Conservation (phyloP, 1,140 invertebrate genomes). For the Solenopsis invicta region DNA sequence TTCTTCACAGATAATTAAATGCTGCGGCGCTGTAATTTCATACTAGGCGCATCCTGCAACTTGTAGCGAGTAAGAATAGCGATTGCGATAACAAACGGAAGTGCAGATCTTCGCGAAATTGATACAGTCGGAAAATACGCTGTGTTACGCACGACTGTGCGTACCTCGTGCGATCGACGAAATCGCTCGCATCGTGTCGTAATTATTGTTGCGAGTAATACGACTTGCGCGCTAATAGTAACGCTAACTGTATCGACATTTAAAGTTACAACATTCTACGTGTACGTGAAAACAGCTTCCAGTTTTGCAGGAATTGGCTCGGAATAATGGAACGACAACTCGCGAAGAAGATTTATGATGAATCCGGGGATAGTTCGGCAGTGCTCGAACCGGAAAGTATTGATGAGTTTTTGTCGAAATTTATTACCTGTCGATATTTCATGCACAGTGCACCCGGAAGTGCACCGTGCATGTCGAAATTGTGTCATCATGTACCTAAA, state of each 20-base stretch:
- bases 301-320: not conserved
- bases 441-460: not conserved
- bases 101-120: not conserved
- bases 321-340: slow-evolving; percentile 21
- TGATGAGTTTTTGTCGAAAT: slow-evolving; percentile 22
- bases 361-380: not conserved
- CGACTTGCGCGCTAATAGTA: slow-evolving; percentile 3
- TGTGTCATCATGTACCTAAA: not conserved
- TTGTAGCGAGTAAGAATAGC: not conserved
- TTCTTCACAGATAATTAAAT: slow-evolving; percentile 27
- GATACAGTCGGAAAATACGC: not conserved
- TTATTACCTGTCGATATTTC: slow-evolving; percentile 40
- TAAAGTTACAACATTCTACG: not conserved
- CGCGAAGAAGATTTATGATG: not conserved
- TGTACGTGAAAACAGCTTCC: not conserved
- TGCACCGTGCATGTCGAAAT: slow-evolving; percentile 14
- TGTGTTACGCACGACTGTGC: not conserved
- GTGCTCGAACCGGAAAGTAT: not conserved
- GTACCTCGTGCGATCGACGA: not conserved
- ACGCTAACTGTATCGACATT: slow-evolving; percentile 2
- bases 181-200: not conserved
- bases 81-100: slow-evolving; percentile 1
- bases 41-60: not conserved
- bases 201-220: slow-evolving; percentile 20
- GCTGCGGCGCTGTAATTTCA: slow-evolving; percentile 15